Evolutionary conservation across 30 jellyfish, hydroid and myxozoan genomes (phyloP).

Genomic region (Hydractinia symbiolongicarpus): DNA sequence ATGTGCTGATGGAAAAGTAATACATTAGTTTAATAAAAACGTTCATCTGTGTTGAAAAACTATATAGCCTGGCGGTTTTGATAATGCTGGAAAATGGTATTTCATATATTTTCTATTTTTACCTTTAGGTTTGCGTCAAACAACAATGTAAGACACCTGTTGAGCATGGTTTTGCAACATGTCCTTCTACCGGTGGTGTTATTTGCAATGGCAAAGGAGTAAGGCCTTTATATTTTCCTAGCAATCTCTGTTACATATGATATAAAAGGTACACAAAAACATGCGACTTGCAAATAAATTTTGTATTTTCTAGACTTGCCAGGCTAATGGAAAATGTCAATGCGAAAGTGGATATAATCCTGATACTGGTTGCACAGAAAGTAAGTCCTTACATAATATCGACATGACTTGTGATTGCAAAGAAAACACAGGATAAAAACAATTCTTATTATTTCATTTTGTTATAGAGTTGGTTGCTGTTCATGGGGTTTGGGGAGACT

Average conservation of each 20-base stretch:
- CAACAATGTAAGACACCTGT: slow-evolving; percentile 26
- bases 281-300: too few species aligned
- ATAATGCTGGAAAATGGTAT: not conserved
- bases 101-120: not conserved
- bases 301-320: slow-evolving; percentile 8
- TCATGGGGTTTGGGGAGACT: slow-evolving; percentile 33
- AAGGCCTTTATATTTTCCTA: not conserved
- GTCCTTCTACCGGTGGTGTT: not conserved
- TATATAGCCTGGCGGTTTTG: not conserved
- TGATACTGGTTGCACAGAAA: slow-evolving; percentile 15
- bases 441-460: not conserved
- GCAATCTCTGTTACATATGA: too few species aligned
- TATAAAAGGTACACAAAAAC: too few species aligned
- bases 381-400: slow-evolving; percentile 4
- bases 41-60: not conserved
- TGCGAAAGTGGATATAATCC: slow-evolving; percentile 32
- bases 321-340: slow-evolving; percentile 13
- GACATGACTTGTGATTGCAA: not conserved
- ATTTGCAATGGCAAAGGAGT: slow-evolving; percentile 36
- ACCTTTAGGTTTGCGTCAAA: slow-evolving; percentile 13
- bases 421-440: not conserved
- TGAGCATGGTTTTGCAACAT: slow-evolving; percentile 22
- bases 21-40: not conserved
- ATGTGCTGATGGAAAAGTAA: slow-evolving; percentile 65
- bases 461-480: not conserved